Percentiles rank a stretch among this genome's conserved stretches.
Conservation (phyloP, 2,113 vertebrate genomes). For the Pollachius pollachius region DNA sequence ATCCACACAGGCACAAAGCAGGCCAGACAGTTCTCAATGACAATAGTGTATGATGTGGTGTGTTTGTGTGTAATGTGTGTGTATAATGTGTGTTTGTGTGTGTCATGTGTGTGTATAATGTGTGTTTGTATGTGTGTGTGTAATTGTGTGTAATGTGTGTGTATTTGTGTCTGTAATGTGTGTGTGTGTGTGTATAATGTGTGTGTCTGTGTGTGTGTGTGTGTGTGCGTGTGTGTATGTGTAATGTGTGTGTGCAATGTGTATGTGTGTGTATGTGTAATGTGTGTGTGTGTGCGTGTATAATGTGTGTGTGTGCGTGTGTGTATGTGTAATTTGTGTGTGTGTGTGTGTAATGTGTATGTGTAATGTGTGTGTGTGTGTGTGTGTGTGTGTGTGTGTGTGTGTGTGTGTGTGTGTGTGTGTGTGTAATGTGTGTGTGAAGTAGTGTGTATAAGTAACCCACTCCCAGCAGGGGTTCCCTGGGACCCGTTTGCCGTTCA, state of each 20-base stretch:
- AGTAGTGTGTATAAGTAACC: slow-evolving; percentile 54
- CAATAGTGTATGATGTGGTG: slow-evolving; percentile 20
- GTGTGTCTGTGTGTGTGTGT: slow-evolving; percentile 4
- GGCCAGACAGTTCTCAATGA: slow-evolving; percentile 44
- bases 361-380: slow-evolving; percentile 42
- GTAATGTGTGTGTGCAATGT: slow-evolving; percentile 52
- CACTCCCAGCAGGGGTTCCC: slow-evolving; percentile 31
- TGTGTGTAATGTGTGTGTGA: slow-evolving; percentile 11
- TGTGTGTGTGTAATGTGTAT: slow-evolving; percentile 29
- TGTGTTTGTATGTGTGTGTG: slow-evolving; percentile 58
- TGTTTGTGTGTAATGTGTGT: slow-evolving; percentile 6
- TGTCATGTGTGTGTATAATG: neutral
- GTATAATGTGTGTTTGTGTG: neutral
- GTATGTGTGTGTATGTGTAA: slow-evolving; percentile 24
- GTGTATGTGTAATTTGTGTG: slow-evolving; percentile 46
- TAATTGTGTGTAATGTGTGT: neutral
- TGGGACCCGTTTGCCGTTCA: slow-evolving; percentile 16
- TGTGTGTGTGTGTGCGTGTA: slow-evolving; percentile 7
- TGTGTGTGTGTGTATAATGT: slow-evolving; percentile 7
- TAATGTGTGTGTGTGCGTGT: slow-evolving; percentile 56
- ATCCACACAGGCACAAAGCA: slow-evolving; percentile 51
- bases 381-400: slow-evolving; percentile 25
- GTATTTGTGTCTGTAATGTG: slow-evolving; percentile 4
- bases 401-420: slow-evolving; percentile 7
- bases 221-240: slow-evolving; percentile 8